Evolutionary conservation across 2,113 vertebrate genomes (phyloP).

Genomic region (Hemichromis elongatus): DNA sequence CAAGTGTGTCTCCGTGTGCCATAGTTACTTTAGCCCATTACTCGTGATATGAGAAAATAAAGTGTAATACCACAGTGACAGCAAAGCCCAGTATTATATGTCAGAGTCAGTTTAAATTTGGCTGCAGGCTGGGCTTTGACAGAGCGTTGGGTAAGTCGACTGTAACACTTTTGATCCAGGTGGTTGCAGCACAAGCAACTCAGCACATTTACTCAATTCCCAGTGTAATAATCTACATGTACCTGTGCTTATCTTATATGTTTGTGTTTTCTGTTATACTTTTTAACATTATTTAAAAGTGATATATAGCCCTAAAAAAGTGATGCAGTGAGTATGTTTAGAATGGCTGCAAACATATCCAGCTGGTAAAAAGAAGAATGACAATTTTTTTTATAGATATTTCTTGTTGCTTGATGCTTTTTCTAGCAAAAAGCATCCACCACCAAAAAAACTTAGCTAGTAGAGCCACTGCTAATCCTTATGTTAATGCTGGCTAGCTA

Average conservation of each 20-base stretch:
- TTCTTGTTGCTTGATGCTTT: background rate
- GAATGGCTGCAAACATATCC: background rate
- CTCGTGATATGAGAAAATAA: conserved; percentile 23
- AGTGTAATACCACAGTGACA: background rate
- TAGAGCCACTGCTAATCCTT: background rate
- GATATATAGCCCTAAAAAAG: background rate
- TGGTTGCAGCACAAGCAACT: background rate
- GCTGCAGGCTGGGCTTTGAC: background rate
- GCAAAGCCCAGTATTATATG: background rate
- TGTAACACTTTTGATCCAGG: background rate
- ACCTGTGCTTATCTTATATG: background rate
- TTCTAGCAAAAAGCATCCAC: background rate
- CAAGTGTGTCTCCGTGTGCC: conserved; percentile 16
- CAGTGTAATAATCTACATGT: background rate
- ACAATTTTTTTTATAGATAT: background rate
- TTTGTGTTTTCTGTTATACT: background rate
- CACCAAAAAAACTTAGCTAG: background rate
- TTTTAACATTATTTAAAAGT: background rate
- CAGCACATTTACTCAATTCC: background rate
- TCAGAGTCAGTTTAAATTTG: conserved; percentile 11
- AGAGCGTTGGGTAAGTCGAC: background rate
- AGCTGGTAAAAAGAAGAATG: background rate
- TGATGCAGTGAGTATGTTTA: background rate
- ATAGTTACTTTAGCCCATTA: conserved; percentile 32
- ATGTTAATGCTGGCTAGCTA: background rate